These are phyloP conservation scores for Leptogaster cylindrica DNA, from an alignment of 2,888 invertebrate species.

Conservation along the genomic window DNA sequence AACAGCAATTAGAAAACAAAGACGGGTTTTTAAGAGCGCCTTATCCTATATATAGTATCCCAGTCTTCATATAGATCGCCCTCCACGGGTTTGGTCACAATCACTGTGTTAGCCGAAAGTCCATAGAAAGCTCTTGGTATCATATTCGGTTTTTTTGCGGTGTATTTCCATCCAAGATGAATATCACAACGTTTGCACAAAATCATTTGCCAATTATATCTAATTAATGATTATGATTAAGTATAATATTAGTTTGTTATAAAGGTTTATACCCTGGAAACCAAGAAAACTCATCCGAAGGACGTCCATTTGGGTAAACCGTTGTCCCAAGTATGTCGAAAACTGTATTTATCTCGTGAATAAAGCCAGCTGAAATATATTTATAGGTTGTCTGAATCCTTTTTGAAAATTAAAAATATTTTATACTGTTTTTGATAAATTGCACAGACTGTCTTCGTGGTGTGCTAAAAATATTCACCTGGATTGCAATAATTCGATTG, in stretches of 20 bases:
- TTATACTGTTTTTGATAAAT: background rate
- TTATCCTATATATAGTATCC: background rate
- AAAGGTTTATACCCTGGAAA: constrained; percentile 70
- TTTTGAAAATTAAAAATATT: too few relatives aligned
- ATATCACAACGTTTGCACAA: constrained; percentile 70
- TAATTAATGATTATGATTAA: constrained; percentile 56
- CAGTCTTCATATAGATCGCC: constrained; percentile 1
- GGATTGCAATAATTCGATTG: constrained; percentile 83
- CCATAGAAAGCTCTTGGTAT: constrained; percentile 76
- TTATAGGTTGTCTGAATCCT: too few relatives aligned
- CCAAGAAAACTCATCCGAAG: constrained; percentile 80
- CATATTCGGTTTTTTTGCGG: constrained; percentile 67
- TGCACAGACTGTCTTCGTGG: background rate
- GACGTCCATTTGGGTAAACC: constrained; percentile 63
- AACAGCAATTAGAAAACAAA: background rate
- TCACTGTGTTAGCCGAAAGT: constrained; percentile 67
- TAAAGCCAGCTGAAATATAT: constrained; percentile 74
- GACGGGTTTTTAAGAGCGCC: background rate
- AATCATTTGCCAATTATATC: constrained; percentile 82
- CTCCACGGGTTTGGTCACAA: constrained; percentile 51
- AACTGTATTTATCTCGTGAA: constrained; percentile 81
- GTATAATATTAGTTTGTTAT: constrained; percentile 51
- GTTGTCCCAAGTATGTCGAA: constrained; percentile 64
- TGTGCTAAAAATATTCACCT: constrained; percentile 55
- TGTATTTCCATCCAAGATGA: constrained; percentile 84